These are phyloP conservation scores for Lepidocyrtoides sp. DNA, from an alignment of 2,888 invertebrate species.

Conservation along the genomic window DNA sequence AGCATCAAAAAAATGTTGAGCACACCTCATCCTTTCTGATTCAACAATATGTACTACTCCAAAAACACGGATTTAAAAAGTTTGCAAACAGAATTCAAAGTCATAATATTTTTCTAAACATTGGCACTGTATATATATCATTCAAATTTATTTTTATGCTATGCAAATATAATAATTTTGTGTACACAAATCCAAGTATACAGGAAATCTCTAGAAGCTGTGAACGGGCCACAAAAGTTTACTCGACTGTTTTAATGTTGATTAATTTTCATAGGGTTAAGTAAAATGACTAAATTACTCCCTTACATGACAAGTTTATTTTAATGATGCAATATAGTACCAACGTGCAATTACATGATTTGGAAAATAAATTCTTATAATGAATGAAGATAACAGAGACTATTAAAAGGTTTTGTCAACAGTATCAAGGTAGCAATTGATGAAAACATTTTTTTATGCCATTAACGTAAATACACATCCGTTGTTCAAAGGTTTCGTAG, in stretches of 20 bases:
- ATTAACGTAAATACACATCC: neutral
- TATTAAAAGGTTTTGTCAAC: conserved; percentile 29
- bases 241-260: neutral
- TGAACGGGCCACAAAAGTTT: neutral
- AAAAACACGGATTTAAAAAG: too few species aligned
- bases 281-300: neutral
- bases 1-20: too few species aligned
- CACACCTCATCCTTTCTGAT: too few species aligned
- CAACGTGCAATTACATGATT: neutral
- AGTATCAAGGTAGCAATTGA: neutral
- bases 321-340: neutral
- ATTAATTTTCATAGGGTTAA: neutral
- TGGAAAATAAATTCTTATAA: neutral
- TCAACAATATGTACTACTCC: too few species aligned
- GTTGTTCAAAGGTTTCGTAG: neutral
- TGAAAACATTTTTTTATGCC: neutral
- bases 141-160: neutral
- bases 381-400: neutral
- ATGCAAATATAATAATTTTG: neutral
- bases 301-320: neutral
- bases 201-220: conserved; percentile 4
- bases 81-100: too few species aligned
- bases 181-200: neutral
- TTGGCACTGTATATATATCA: too few species aligned
- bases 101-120: too few species aligned